phyloP scores from a whole-genome alignment of 2,888 invertebrate genomes.

The Trachelus iudaicus region DNA sequence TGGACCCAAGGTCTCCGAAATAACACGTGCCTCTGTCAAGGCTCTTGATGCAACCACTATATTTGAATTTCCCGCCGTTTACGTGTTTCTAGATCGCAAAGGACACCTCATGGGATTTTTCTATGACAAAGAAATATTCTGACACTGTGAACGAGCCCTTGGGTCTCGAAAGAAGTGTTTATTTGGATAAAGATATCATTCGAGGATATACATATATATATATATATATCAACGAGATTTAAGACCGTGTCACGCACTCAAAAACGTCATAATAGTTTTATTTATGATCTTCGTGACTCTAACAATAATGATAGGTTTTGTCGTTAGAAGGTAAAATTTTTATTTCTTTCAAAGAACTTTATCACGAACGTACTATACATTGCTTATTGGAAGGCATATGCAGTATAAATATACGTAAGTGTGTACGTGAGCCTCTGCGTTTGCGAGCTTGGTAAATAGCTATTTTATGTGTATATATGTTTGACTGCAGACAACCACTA shows the following conservation, averaged over 20 bases:
- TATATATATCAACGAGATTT: no score
- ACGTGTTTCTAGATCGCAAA: neutral
- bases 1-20: neutral
- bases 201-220: no score
- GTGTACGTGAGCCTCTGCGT: constrained; percentile 5
- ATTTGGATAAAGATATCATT: no score
- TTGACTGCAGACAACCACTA: constrained; percentile 27
- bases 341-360: neutral
- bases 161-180: no score
- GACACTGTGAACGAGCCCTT: no score
- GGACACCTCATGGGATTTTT: neutral
- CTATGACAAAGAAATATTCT: no score
- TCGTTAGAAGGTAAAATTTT: neutral
- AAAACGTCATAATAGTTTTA: neutral
- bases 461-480: constrained; percentile 14
- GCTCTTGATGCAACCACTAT: neutral
- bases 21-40: neutral
- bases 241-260: neutral
- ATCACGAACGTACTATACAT: neutral
- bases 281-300: neutral
- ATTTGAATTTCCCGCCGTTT: neutral
- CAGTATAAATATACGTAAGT: constrained; percentile 15
- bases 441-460: constrained; percentile 9
- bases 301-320: neutral
- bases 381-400: neutral